Conservation (phyloP, 1,140 invertebrate genomes). For the Drosophila sp. region DNA sequence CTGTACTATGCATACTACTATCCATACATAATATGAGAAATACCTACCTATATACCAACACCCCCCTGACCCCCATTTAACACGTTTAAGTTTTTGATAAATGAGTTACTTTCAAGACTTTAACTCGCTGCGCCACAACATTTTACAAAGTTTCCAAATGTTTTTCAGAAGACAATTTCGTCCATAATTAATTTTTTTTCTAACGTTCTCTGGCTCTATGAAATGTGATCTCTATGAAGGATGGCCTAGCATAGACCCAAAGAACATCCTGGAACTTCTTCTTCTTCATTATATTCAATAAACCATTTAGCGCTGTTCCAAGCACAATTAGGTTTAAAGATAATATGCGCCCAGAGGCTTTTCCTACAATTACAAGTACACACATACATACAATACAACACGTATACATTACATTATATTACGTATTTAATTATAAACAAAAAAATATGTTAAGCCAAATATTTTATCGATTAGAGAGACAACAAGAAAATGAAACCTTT, state of each 20-base stretch:
- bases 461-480: constrained; percentile 59
- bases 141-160: constrained; percentile 52
- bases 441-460: constrained; percentile 78
- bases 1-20: constrained; percentile 76
- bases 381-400: constrained; percentile 43
- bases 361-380: constrained; percentile 66
- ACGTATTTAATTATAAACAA: constrained; percentile 74
- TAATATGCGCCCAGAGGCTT: constrained; percentile 73
- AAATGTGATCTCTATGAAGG: constrained; percentile 10
- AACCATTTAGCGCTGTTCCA: constrained; percentile 47
- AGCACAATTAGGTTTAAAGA: constrained; percentile 78
- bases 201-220: constrained; percentile 68
- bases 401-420: constrained; percentile 69
- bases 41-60: constrained; percentile 47
- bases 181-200: no score
- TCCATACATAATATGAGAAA: constrained; percentile 54
- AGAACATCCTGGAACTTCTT: constrained; percentile 39
- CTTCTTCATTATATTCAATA: neutral
- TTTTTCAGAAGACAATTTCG: neutral
- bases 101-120: constrained; percentile 35
- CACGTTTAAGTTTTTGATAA: constrained; percentile 67
- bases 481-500: neutral
- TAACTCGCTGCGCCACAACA: constrained; percentile 22
- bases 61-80: constrained; percentile 16
- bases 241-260: constrained; percentile 65